Conservation (phyloP, 2,888 invertebrate genomes). For the Sipha maydis region DNA sequence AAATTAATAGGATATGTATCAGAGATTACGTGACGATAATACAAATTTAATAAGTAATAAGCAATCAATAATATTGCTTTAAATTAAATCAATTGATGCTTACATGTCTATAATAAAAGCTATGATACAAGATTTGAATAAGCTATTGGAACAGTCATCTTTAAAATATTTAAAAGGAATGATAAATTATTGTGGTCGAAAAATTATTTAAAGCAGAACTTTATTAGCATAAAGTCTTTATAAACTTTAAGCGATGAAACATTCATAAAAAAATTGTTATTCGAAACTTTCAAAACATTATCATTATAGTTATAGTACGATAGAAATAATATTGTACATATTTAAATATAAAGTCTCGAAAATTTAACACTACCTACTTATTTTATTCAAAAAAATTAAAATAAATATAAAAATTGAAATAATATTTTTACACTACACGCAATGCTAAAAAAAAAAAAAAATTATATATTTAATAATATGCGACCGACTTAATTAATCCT, state of each 20-base stretch:
- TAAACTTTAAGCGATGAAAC: background rate
- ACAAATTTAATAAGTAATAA: conserved; percentile 8
- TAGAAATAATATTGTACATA: no score
- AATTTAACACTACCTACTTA: no score
- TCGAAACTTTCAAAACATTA: no score
- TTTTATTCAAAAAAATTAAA: no score
- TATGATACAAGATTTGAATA: background rate
- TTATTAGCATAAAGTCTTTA: background rate
- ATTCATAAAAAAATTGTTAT: background rate
- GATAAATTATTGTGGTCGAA: background rate
- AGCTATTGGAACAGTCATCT: background rate
- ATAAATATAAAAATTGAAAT: no score
- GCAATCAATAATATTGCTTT: background rate
- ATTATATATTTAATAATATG: no score
- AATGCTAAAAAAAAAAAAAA: no score
- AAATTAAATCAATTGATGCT: conserved; percentile 2
- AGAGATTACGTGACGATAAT: background rate
- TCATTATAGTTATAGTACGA: no score
- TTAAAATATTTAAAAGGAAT: background rate
- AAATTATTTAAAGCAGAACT: background rate
- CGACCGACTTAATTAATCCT: no score
- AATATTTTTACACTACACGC: no score
- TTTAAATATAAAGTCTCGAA: no score
- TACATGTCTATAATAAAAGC: background rate
- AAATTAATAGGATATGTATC: conserved; percentile 3